Evolutionary conservation across 1,140 invertebrate genomes (phyloP), one percentile per base, ranked within the genome.

Genomic region (Cephus cinctus): DNA sequence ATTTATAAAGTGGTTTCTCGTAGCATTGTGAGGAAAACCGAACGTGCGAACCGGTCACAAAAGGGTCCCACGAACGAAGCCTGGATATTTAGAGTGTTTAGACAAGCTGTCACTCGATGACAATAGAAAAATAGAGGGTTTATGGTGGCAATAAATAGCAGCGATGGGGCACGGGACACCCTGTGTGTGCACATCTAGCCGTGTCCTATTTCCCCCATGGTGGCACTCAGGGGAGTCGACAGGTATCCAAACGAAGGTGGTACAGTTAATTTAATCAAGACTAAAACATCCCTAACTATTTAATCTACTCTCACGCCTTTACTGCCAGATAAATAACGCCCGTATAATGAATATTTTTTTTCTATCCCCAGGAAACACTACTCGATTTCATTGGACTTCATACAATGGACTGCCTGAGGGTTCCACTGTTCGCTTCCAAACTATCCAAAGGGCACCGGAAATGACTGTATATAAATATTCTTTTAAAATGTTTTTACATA

Each of bases 51-150:
- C 31, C 35, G 18, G 32, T 21, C 11, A 41, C 36, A 40, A 48
- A 48, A 18, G 30, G 22, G 19, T 19, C 5, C 25, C 44, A 19
- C 14, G 21, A 36, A 52, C 44, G 36, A 61, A 63, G 57, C 46
- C 56, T 56, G 46, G 48, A 62, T 63, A 59, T 61, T 68, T 64
- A 59, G 55, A 64, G 43, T 70, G 64, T 67, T 70, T 71, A 55
- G 67, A 71, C 67, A 69, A 52, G 47, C 63, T 60, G 62, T 70
- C 69, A 63, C 25, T 16, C 27, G 31, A 19, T 22, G 46, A 69
- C 66, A 70, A 71, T 63, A 31, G 49, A 54, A 61, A 58, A 57
- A 59, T 50, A 38, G 40, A 52, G 23, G 51, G 16, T 57, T 59
- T 59, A 54, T 48, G 41, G 23, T 14, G 23, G 18, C 43, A 46